Percentiles rank a stretch among this genome's conserved stretches.
phyloP scores from a whole-genome alignment of 2,888 invertebrate species.

The Orchestes rusci region DNA sequence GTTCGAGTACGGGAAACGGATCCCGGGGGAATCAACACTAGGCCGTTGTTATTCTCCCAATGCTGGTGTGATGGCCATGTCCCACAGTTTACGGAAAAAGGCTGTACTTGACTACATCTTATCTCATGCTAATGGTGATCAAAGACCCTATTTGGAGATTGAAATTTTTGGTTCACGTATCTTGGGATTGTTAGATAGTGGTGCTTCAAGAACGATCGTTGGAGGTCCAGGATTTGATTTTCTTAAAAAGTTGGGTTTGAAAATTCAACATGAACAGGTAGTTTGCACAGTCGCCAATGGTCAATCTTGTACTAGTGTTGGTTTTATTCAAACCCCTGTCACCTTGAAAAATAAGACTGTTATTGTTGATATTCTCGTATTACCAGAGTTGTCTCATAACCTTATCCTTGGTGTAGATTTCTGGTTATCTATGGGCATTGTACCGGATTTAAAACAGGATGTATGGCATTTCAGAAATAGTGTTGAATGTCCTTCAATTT shows the following conservation, averaged over 20 bases:
- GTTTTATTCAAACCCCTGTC: too few species aligned
- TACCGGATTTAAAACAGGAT: background rate
- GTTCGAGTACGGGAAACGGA: too few species aligned
- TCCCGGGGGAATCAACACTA: too few species aligned
- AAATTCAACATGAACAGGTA: background rate
- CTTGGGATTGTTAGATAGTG: slow-evolving; percentile 1
- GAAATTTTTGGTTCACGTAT: background rate
- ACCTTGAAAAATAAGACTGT: background rate
- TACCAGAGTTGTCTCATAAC: background rate
- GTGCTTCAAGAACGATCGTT: slow-evolving; percentile 1
- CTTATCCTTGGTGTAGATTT: background rate
- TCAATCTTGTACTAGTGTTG: background rate
- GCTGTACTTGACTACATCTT: slow-evolving; percentile 1
- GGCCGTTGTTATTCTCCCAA: too few species aligned
- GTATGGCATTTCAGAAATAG: background rate
- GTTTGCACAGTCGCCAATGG: slow-evolving; percentile 5
- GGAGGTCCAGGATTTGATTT: slow-evolving; percentile 1
- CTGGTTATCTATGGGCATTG: background rate
- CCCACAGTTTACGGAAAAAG: background rate
- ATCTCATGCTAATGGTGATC: slow-evolving; percentile 8
- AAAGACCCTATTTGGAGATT: slow-evolving; percentile 9
- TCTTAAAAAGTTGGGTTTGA: background rate
- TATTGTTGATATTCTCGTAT: background rate
- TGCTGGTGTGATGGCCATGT: too few species aligned
- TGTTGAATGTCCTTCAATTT: background rate